Evolutionary conservation across 2,113 vertebrate species (phyloP).

Genomic region (Chloropsis cyanopogon): DNA sequence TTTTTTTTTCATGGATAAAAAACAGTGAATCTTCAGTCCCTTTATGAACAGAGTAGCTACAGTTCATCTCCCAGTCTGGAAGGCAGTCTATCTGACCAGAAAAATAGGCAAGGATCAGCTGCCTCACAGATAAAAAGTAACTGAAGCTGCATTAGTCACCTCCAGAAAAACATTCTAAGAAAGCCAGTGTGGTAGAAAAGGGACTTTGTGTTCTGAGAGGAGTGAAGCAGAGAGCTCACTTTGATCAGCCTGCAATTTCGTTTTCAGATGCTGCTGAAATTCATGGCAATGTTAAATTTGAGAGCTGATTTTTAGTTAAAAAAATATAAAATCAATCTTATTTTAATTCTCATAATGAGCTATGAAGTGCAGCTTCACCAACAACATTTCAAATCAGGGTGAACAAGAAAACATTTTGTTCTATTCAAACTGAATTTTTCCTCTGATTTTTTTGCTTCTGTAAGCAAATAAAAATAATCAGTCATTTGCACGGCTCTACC

Average conservation of each 20-base stretch:
- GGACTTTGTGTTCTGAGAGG: not conserved
- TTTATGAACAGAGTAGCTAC: not conserved
- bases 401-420: conserved; percentile 1
- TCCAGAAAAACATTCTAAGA: not conserved
- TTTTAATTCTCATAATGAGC: not conserved
- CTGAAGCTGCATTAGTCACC: not conserved
- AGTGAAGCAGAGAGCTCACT: not conserved
- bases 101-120: not conserved
- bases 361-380: not conserved
- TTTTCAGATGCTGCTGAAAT: not conserved
- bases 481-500: conserved; percentile 21
- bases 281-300: not conserved
- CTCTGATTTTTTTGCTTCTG: not conserved
- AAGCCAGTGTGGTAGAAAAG: not conserved
- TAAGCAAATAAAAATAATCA: conserved; percentile 45
- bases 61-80: not conserved
- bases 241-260: not conserved
- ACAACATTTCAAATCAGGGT: not conserved
- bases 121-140: not conserved
- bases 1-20: not conserved
- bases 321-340: not conserved
- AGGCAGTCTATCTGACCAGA: not conserved
- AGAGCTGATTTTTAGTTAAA: not conserved
- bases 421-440: not conserved
- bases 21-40: not conserved